Base-by-base conservation (phyloP, 2,888 invertebrate genomes). In the Pyrrhosoma nymphula region DNA sequence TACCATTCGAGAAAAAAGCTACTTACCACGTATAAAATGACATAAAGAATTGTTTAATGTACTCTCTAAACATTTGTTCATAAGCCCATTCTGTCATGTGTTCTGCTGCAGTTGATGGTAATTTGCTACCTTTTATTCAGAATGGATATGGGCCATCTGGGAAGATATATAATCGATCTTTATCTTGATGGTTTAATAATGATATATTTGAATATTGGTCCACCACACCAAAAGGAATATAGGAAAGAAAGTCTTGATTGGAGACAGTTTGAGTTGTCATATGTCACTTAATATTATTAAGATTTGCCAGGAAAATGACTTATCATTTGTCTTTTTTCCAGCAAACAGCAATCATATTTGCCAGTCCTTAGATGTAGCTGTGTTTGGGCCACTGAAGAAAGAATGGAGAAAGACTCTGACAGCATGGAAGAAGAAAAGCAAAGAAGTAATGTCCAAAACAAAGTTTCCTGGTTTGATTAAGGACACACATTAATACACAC, bases 151-250 rank as follows among this genome's bases (percentile, higher is more conserved):
- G 75, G 30, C 96, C 96, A 82, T 35, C 90, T 47, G 96, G 96
- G n/a, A 93, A 96, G 8, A 90, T 96, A 18, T 97, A 96, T 95
- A 96, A 96, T 95, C 95, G 96, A 56, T 96, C 96, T 20, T 95
- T 95, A 95, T 96, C 95, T 95, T 96, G n/a, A 8, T 96, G 96
- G 96, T 96, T 96, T 95, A 96, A 96, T 95, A 69, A 90, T 47
- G 47, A 88, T 6, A 95, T 95, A 82, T 96, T 96, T 95, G 95
- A 96, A 90, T 96, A 96, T 91, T 96, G 96, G 96, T 96, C 96
- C 95, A 18, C 95, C n/a, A 95, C 95, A 47, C 47, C 96, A 39
- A 95, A 90, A 95, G 95, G 75, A 95, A 95, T 30, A 26, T 26
- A 30, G 96, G 96, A 18, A 95, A 56, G 63, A 96, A 96, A 95